Evolutionary conservation across 2,888 invertebrate genomes (phyloP).

Genomic region (Eristalis arbustorum): DNA sequence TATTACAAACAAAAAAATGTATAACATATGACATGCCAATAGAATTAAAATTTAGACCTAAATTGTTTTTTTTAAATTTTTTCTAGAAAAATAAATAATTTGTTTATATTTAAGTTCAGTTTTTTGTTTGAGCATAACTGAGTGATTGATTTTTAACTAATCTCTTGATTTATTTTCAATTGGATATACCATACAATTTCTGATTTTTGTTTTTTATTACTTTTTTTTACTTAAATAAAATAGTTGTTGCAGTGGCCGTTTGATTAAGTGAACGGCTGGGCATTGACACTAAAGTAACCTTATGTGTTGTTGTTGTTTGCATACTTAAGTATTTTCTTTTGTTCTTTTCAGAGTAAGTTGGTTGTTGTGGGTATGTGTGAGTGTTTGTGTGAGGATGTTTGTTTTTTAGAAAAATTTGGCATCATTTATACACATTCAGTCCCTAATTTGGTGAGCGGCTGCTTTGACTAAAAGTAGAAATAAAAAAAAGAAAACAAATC

Average conservation of each 20-base stretch:
- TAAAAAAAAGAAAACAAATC: conserved; percentile 73
- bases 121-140: conserved; percentile 43
- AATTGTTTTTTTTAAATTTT: background rate
- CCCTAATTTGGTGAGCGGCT: conserved; percentile 90
- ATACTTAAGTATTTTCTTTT: conserved; percentile 17
- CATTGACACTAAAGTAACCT: conserved; percentile 6
- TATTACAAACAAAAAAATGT: conserved; percentile 9
- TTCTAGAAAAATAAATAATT: conserved; percentile 44
- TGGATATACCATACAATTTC: background rate
- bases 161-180: background rate
- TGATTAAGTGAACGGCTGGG: background rate
- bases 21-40: conserved; percentile 30
- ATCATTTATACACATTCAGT: conserved; percentile 87
- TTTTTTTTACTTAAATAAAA: background rate
- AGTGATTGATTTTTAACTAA: background rate
- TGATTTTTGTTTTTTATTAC: background rate
- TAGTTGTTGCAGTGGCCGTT: background rate
- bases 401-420: conserved; percentile 38
- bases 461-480: conserved; percentile 86
- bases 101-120: conserved; percentile 15
- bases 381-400: background rate
- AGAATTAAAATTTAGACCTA: conserved; percentile 7
- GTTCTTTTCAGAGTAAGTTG: conserved; percentile 16
- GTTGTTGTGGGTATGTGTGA: background rate
- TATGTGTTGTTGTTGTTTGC: conserved; percentile 9